A percentile compares a stretch with the other conserved stretches of the same genome.
These are phyloP conservation scores for Seriola dumerili DNA, from an alignment of 2,113 vertebrate species.

Conservation along the genomic window DNA sequence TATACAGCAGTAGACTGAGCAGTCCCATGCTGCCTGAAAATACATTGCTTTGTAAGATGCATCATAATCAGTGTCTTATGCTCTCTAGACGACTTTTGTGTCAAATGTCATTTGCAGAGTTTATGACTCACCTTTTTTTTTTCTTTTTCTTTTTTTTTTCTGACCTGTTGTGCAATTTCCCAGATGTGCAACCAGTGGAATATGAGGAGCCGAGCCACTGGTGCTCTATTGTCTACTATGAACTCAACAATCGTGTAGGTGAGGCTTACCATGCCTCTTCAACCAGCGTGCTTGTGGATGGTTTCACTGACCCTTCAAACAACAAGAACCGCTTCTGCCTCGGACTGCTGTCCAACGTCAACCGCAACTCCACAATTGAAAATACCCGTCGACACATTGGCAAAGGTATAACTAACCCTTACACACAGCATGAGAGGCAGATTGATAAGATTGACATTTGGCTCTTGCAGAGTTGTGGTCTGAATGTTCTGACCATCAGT, in stretches of 20 bases:
- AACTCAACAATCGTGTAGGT: conserved; percentile 95
- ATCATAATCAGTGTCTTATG: background rate
- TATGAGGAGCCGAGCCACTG: conserved; percentile 97
- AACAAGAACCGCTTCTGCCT: conserved; percentile 98
- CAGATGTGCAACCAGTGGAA: conserved; percentile 97
- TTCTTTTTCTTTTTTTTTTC: background rate
- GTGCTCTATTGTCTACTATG: conserved; percentile 99
- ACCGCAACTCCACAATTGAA: conserved; percentile 97
- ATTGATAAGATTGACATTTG: background rate
- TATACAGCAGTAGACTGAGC: background rate
- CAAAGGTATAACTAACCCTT: conserved; percentile 86
- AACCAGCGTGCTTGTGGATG: conserved; percentile 96
- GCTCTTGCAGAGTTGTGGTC: background rate
- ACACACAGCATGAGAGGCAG: background rate
- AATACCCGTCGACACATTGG: conserved; percentile 96
- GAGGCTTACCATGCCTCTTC: conserved; percentile 97
- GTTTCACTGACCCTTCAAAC: conserved; percentile 97
- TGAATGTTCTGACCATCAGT: background rate
- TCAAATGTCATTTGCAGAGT: background rate
- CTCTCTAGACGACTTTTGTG: background rate
- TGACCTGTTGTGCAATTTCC: background rate
- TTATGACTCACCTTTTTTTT: background rate
- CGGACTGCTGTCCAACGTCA: conserved; percentile 95
- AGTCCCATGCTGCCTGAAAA: background rate
- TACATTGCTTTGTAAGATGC: background rate